Base-by-base conservation (phyloP, 2,113 vertebrate species). In the Fulmarus glacialis region DNA sequence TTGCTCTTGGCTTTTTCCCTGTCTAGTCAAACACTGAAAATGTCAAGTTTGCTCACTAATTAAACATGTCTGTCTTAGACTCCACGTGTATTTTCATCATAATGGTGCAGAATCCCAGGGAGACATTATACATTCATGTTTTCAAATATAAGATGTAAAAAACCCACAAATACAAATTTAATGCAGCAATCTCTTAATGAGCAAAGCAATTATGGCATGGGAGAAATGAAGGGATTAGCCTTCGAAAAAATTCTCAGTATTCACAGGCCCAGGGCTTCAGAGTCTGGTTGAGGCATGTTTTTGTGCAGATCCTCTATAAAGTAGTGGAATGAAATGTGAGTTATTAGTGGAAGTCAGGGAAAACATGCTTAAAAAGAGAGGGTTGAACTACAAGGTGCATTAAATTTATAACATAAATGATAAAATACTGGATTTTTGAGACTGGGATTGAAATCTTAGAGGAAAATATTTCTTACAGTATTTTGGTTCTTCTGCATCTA, bases 11-110 rank as follows among this genome's bases (percentile, higher is more conserved):
- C 97, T 98, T 97, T 97, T 94, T 82, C 72, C 78, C 79, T 96
- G 89, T 96, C 97, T 97, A 89, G 95, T 97, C 95, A 98, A 98
- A 98, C 95, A 97, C 71, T 97, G 97, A 95, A 98, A 98, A 98
- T 98, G 98, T 98, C 97, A 98, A 97, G 97, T 98, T 97, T 98
- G 96, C 96, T 95, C 97, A 95, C 97, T 98, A 98, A 98, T 98
- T 98, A 98, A 98, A 97, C 93, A 96, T 96, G 97, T 98, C 97
- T 97, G 95, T 98, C 96, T 97, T 79, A 90, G 89, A 83, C 82
- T 95, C 87, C 87, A 82, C 93, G 98, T 97, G 81, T 97, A 97
- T 97, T 97, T 98, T 98, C 94, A 97, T 96, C 55, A 90, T 96
- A 96, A 97, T 92, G 83, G 85, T 96, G 89, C 95, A 96, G 90